Evolutionary conservation across 1,140 invertebrate genomes (phyloP).

Genomic region (Drosophila sturtevanti): DNA sequence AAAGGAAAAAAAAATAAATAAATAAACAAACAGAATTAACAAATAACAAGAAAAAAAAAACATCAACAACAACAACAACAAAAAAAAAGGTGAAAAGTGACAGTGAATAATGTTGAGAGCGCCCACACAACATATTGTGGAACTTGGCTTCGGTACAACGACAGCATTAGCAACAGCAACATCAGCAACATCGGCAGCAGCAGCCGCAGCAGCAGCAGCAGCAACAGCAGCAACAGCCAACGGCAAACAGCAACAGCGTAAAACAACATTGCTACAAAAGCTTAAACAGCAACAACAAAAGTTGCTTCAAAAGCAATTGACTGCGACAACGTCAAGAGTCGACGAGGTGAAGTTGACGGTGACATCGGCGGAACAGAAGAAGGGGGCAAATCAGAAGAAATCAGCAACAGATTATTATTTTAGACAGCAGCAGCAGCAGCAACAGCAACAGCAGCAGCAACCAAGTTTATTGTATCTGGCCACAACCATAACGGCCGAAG

Average conservation of each 20-base stretch:
- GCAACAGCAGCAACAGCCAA: constrained; percentile 26
- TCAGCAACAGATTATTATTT: constrained; percentile 64
- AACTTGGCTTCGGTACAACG: constrained; percentile 70
- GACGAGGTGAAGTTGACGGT: neutral
- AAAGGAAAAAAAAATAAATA: constrained; percentile 34
- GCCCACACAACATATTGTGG: constrained; percentile 77
- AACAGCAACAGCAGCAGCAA: constrained; percentile 44
- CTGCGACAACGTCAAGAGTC: neutral
- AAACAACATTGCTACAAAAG: constrained; percentile 61
- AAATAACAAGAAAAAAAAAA: constrained; percentile 27
- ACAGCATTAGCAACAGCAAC: constrained; percentile 27
- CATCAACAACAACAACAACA: constrained; percentile 15
- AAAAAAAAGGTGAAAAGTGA: constrained; percentile 64
- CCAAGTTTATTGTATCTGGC: constrained; percentile 48
- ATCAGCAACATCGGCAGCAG: constrained; percentile 11
- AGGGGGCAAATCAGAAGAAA: constrained; percentile 38
- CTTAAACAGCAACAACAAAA: constrained; percentile 63
- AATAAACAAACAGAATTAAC: constrained; percentile 23
- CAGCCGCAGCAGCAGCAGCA: constrained; percentile 14
- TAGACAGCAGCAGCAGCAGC: constrained; percentile 42
- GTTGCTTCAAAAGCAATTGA: constrained; percentile 27
- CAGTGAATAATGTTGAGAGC: constrained; percentile 79
- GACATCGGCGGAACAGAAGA: constrained; percentile 21
- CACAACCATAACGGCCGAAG: constrained; percentile 30
- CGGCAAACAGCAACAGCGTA: constrained; percentile 44